phyloP scores from a whole-genome alignment of 64 coral and sea anemone species.

The Pocillopora verrucosa region DNA sequence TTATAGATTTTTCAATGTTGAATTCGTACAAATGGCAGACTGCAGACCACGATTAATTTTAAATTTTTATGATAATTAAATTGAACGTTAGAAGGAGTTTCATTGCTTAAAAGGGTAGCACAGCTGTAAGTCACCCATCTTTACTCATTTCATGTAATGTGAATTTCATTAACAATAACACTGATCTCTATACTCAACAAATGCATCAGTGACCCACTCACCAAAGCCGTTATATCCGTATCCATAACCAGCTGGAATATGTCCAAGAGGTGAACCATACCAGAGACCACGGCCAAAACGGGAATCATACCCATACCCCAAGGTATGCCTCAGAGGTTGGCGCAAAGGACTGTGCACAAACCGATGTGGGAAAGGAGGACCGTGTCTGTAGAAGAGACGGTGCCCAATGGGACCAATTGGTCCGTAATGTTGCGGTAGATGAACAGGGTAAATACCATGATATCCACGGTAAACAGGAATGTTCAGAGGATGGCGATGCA shows the following conservation, averaged over 20 bases:
- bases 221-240: not conserved
- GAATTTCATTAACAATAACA: no score
- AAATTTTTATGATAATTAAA: no score
- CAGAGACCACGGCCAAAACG: not conserved
- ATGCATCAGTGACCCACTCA: no score
- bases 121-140: no score
- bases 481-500: conserved; percentile 22
- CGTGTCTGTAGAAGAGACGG: not conserved
- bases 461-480: conserved; percentile 23
- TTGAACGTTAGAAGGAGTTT: no score
- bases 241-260: not conserved
- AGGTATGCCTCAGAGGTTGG: not conserved
- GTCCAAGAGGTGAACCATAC: not conserved
- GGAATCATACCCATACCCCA: not conserved
- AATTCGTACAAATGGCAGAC: no score
- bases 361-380: not conserved
- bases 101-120: no score
- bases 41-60: no score
- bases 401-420: not conserved
- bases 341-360: not conserved
- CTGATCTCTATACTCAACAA: no score
- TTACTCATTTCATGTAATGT: no score
- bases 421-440: conserved; percentile 22
- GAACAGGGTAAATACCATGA: conserved; percentile 4
- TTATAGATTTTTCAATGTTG: not conserved